Base-by-base conservation (phyloP, 2,888 invertebrate species). In the Prostheceraeus crozeri region DNA sequence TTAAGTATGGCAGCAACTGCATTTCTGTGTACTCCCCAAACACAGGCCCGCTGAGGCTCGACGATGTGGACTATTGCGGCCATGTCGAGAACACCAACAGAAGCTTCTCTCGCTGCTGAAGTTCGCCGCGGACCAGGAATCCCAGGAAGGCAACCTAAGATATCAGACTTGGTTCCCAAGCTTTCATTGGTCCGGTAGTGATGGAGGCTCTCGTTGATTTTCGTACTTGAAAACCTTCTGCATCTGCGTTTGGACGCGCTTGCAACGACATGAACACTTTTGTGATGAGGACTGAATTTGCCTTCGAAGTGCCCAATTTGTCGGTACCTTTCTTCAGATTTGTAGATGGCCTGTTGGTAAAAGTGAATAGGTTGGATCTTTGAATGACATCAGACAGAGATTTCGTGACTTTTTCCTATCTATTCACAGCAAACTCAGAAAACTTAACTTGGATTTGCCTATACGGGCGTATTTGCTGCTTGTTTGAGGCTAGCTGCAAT, bases 61-160 rank as follows among this genome's bases (percentile, higher is more conserved):
- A 48, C 27, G 48, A 48, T 48, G 48, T 48, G 48, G 48, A 54
- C 35, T n/a, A 54, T n/a, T n/a, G n/a, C n/a, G n/a, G n/a, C n/a
- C n/a, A n/a, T n/a, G n/a, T n/a, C n/a, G n/a, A n/a, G n/a, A n/a
- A n/a, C n/a, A n/a, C n/a, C n/a, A n/a, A n/a, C n/a, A n/a, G 31
- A 40, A 8, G 40, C 40, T 23, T 40, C n/a, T 40, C n/a, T 40
- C n/a, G 40, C 40, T 40, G 40, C 40, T 40, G 54, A 40, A 33
- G 59, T 55, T 36, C 59, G 54, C 30, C 54, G 40, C 19, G 40
- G 59, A 45, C 40, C 56, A 14, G 59, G 40, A 8, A 21, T 59
- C 10, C 36, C 21, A 36, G 23, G 27, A 51, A 27, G 27, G 25
- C 21, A 51, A 51, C n/a, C 19, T 40, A 8, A 40, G 40, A 40